phyloP scores from a whole-genome alignment of 1,140 invertebrate species.

The Triops cancriformis region DNA sequence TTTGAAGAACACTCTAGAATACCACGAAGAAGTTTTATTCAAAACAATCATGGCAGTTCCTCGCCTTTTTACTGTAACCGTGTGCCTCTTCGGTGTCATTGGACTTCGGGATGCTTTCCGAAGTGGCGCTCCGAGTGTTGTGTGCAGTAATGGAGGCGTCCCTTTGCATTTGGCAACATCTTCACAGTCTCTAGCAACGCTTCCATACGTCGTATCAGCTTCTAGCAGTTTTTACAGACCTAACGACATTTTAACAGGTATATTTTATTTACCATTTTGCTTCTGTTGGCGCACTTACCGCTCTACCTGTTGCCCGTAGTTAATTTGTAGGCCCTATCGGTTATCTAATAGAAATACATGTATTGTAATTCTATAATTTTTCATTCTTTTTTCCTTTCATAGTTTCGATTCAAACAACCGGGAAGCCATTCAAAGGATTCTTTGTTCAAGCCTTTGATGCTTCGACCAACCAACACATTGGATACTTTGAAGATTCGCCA shows the following conservation, averaged over 20 bases:
- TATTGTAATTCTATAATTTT: not conserved
- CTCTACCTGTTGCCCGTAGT: not conserved
- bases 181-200: constrained; percentile 50
- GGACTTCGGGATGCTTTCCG: not conserved
- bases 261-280: not conserved
- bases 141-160: not conserved
- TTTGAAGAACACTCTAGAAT: not conserved
- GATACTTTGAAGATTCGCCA: constrained; percentile 14
- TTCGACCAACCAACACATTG: constrained; percentile 21
- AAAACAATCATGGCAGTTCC: not conserved
- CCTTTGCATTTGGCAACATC: constrained; percentile 52
- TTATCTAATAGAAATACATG: too few relatives aligned
- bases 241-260: constrained; percentile 56
- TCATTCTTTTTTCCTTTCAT: not conserved
- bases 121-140: not conserved
- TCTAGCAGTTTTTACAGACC: constrained; percentile 52
- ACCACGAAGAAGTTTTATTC: not conserved
- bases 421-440: constrained; percentile 22
- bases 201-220: constrained; percentile 56
- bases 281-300: too few relatives aligned
- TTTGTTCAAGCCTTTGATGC: constrained; percentile 17
- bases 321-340: too few relatives aligned
- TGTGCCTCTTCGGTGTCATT: not conserved
- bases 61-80: not conserved
- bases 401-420: not conserved